These are phyloP conservation scores for Sminthurides bifidus DNA, from an alignment of 1,140 invertebrate species.

Conservation along the genomic window DNA sequence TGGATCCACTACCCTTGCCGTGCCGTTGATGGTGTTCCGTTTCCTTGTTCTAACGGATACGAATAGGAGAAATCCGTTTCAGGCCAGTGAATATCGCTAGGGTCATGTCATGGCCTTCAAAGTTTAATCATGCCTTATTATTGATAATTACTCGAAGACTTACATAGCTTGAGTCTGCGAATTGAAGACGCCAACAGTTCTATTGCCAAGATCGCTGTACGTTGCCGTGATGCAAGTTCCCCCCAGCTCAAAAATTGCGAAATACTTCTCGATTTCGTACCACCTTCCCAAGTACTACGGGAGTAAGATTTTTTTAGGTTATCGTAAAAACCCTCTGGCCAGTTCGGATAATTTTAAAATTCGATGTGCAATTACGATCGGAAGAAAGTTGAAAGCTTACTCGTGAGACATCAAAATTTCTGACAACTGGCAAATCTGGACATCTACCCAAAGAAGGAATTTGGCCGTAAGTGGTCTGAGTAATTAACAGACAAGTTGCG, in stretches of 20 bases:
- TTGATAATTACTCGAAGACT: background rate
- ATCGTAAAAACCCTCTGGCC: background rate
- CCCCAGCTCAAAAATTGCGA: conserved; percentile 21
- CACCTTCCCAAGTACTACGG: conserved; percentile 27
- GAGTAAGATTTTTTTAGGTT: background rate
- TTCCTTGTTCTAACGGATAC: conserved; percentile 44
- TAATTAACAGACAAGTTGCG: background rate
- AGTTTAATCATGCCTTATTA: background rate
- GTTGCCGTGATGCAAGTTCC: conserved; percentile 18
- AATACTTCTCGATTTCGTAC: conserved; percentile 31
- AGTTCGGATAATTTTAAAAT: background rate
- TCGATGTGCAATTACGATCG: background rate
- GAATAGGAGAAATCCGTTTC: background rate
- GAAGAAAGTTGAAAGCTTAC: background rate
- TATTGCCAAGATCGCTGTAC: conserved; percentile 15
- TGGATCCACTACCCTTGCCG: conserved; percentile 41
- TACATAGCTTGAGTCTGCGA: conserved; percentile 6
- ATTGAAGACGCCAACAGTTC: conserved; percentile 20
- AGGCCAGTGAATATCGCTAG: background rate
- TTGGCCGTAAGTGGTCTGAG: background rate
- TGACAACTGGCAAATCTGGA: conserved; percentile 5
- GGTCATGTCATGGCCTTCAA: background rate
- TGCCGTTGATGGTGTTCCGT: conserved; percentile 45
- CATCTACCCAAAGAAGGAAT: conserved; percentile 17
- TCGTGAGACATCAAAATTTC: conserved; percentile 6